Evolutionary conservation across 1,140 invertebrate genomes (phyloP).

Genomic region (Dermatophagoides farinae): DNA sequence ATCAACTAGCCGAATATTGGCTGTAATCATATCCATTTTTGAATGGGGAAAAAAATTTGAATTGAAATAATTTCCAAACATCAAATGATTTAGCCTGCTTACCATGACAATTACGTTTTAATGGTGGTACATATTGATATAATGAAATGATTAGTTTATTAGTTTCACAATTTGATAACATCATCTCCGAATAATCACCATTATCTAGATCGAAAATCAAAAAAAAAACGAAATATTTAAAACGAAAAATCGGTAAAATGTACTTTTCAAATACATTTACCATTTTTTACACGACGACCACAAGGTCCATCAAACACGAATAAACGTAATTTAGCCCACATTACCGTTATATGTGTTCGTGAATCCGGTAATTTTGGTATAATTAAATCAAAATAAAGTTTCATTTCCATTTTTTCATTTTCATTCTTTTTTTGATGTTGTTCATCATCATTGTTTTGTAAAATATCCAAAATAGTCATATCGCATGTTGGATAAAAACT

Average conservation of each 20-base stretch:
- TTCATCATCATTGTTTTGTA: background rate
- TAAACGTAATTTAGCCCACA: slow-evolving; percentile 6
- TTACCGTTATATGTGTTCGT: background rate
- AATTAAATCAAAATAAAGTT: slow-evolving; percentile 3
- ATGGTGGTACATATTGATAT: slow-evolving; percentile 4
- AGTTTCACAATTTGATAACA: background rate
- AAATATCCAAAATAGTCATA: background rate
- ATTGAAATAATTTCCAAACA: no score
- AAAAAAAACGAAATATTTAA: no score
- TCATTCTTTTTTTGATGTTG: background rate
- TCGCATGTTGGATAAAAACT: slow-evolving; percentile 9
- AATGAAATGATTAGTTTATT: slow-evolving; percentile 1
- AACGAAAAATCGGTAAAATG: no score
- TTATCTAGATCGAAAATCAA: background rate
- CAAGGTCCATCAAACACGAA: background rate
- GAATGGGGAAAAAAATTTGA: no score
- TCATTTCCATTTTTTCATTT: background rate
- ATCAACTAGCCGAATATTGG: background rate
- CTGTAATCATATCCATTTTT: no score
- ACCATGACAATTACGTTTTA: background rate
- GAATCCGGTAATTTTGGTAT: background rate
- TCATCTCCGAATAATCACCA: no score
- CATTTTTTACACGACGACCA: no score
- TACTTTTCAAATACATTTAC: no score
- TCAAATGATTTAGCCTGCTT: no score